Base-by-base conservation (phyloP, 2,888 invertebrate species). In the Macrosoma leucophasiata region DNA sequence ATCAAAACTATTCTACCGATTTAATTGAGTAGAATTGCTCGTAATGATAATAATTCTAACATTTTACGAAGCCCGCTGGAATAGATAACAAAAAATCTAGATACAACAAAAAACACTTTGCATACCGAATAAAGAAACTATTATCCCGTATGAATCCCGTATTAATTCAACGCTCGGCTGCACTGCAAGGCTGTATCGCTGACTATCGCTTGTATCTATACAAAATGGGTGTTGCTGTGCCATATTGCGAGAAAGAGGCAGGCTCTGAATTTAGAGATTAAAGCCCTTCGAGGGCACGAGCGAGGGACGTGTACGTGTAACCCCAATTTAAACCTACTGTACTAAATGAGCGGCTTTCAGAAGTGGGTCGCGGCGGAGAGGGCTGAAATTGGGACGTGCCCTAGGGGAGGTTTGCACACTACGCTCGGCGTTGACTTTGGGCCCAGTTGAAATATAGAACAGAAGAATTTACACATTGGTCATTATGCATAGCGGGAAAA, bases 361-460 rank as follows among this genome's bases (percentile, higher is more conserved):
- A 82, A 77, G 64, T 82, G 65, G 81, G 81, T 81, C 81, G 77
- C 63, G 68, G 65, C 62, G 64, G 62, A 60, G 67, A 73, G 74
- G 78, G 77, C 70, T 65, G 66, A 63, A 79, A 76, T 75, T 79
- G 77, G 79, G 78, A 62, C 79, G 62, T 63, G 67, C 71, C 70
- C 70, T 68, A 62, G 60, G 71, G 71, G 68, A 68, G 47, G 35
- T 29, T 39, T 33, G 31, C 36, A 34, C 41, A 46, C 29, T 25
- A 29, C 20, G 34, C 29, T 35, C 29, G 46, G 46, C 48, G 48
- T 48, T 44, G 34, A 44, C 41, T 39, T 43, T 17, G 32, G 29
- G 30, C 25, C 31, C 27, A 32, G 25, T 27, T 31, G 23, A 41
- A 37, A 37, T 37, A 37, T 15, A 36, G 34, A 34, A 24, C 32